phyloP scores from a whole-genome alignment of 1,140 invertebrate genomes.

The Drosophila kanapiae region DNA sequence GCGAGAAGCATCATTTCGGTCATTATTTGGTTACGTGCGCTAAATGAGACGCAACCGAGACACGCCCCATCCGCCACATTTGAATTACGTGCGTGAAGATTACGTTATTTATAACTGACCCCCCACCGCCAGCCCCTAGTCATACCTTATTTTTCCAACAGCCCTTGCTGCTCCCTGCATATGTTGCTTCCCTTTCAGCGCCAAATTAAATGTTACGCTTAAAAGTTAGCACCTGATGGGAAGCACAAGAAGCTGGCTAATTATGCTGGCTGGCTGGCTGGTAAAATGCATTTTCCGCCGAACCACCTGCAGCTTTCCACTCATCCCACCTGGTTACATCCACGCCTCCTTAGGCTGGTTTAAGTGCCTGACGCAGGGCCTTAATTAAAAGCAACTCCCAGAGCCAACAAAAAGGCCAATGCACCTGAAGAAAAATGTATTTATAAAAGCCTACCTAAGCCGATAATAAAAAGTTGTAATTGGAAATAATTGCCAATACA shows the following conservation, averaged over 20 bases:
- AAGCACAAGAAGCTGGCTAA: constrained; percentile 30
- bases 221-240: constrained; percentile 66
- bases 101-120: constrained; percentile 76
- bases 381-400: constrained; percentile 73
- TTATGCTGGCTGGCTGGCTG: constrained; percentile 45
- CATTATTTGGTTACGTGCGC: constrained; percentile 82
- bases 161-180: constrained; percentile 7
- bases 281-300: constrained; percentile 37
- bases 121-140: not conserved
- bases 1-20: constrained; percentile 76
- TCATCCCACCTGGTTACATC: not conserved
- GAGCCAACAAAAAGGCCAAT: constrained; percentile 13
- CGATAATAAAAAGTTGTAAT: too few species aligned
- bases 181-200: constrained; percentile 54
- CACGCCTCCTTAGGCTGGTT: constrained; percentile 15
- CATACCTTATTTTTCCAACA: not conserved
- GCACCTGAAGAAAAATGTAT: constrained; percentile 7
- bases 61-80: constrained; percentile 57
- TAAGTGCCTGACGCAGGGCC: constrained; percentile 60
- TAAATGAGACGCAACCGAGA: constrained; percentile 77
- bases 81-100: constrained; percentile 83
- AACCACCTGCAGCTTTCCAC: not conserved
- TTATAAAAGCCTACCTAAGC: too few species aligned
- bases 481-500: not conserved
- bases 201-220: constrained; percentile 67